Evolutionary conservation across 2,113 vertebrate species (phyloP), one percentile per base, ranked within the genome.

Genomic region (Carettochelys insculpta): DNA sequence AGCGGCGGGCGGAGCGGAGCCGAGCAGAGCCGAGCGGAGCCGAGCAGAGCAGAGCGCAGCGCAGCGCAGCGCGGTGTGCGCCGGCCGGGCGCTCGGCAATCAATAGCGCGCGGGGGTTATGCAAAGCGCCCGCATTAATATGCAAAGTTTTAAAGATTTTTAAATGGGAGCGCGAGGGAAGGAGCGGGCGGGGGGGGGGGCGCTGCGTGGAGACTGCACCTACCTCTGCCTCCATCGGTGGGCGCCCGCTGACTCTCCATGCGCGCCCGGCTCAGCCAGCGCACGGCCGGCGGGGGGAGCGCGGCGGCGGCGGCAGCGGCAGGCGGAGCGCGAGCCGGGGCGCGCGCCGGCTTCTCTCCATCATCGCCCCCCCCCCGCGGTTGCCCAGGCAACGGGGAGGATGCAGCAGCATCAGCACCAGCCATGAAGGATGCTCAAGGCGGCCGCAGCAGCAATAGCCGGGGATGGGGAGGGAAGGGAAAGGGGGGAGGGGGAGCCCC

Each of bases 161-260:
- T 97, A 96, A 97, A 97, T 96, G 96, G 96, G 96, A 96, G 94
- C 93, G 95, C 87, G 95, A 95, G n/a, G n/a, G 96, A 92, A 94
- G 87, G 88, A 89, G 93, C 96, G 95, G 92, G 95, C 90, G 83
- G 92, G 86, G 83, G 68, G 87, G 95, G 88, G 87, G 94, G 92
- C 86, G 90, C 91, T 90, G 95, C 95, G 85, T 92, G 90, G 85
- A 93, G 95, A 96, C 92, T 88, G 95, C 95, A 96, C 97, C 98
- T 98, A 98, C 98, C 98, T 97, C 98, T 97, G 97, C 98, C 98
- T 98, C 98, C 98, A 98, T 98, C 98, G 98, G 97, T 97, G 98
- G 98, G 98, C 97, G 98, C 98, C 47, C 98, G 98, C 98, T 97
- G 98, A 98, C 98, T 98, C 98, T 98, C 97, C 98, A 98, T 97